These are phyloP conservation scores for Platyscapa corneri DNA, from an alignment of 1,140 invertebrate species.

Conservation along the genomic window DNA sequence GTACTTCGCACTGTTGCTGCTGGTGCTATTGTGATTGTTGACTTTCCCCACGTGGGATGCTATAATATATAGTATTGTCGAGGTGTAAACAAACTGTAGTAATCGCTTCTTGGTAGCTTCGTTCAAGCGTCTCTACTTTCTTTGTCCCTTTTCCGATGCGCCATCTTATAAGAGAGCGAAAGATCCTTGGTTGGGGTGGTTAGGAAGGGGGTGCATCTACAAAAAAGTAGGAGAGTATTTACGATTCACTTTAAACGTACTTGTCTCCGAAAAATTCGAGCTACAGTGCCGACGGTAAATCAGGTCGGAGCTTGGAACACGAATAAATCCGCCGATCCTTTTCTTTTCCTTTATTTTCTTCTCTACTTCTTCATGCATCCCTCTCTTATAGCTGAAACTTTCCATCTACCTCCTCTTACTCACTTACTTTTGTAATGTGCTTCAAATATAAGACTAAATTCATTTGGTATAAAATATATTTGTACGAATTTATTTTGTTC, in stretches of 20 bases:
- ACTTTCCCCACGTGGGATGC: constrained; percentile 68
- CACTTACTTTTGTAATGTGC: not conserved
- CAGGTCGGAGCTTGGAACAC: constrained; percentile 57
- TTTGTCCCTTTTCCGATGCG: too few species aligned
- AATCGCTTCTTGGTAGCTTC: not conserved
- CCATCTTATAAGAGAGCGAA: too few species aligned
- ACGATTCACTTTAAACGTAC: constrained; percentile 61
- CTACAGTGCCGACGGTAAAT: constrained; percentile 62
- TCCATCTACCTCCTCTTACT: not conserved
- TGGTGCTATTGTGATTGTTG: constrained; percentile 61
- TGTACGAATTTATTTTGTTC: too few species aligned
- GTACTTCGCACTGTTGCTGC: not conserved
- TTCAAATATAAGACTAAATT: too few species aligned
- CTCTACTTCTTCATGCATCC: not conserved
- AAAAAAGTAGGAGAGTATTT: constrained; percentile 58
- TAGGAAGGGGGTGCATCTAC: too few species aligned
- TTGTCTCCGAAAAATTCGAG: constrained; percentile 60
- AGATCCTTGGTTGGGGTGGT: too few species aligned
- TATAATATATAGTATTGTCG: constrained; percentile 59
- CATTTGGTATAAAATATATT: too few species aligned
- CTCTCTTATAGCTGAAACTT: not conserved
- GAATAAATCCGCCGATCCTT: constrained; percentile 50
- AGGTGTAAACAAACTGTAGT: constrained; percentile 68
- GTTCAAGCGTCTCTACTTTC: not conserved
- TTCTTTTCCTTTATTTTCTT: not conserved